Conservation (phyloP, 2,113 vertebrate species). For the Scatophagus argus region DNA sequence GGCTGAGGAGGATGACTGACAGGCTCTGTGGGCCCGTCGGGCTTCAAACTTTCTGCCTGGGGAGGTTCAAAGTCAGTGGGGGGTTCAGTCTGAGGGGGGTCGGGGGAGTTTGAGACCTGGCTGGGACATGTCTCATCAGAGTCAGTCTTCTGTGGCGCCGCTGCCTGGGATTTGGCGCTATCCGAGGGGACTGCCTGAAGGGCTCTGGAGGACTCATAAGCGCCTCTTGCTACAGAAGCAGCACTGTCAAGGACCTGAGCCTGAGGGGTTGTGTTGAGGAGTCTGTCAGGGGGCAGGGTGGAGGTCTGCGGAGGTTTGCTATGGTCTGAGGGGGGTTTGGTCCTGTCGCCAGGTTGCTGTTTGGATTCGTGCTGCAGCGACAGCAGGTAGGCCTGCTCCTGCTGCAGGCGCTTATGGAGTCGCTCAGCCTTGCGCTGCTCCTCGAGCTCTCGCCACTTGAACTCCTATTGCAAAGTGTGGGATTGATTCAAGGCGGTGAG, state of each 20-base stretch:
- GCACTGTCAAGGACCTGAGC: constrained; percentile 60
- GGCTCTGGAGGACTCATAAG: constrained; percentile 31
- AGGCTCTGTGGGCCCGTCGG: constrained; percentile 54
- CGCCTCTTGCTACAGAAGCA: constrained; percentile 25
- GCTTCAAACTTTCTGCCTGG: constrained; percentile 55
- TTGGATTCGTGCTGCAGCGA: constrained; percentile 93
- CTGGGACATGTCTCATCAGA: constrained; percentile 42
- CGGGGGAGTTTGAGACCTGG: constrained; percentile 9
- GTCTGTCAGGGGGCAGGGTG: constrained; percentile 63
- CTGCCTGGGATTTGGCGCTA: constrained; percentile 32
- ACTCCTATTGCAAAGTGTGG: constrained; percentile 87
- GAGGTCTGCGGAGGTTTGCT: constrained; percentile 59
- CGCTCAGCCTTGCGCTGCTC: constrained; percentile 96
- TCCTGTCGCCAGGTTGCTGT: constrained; percentile 75
- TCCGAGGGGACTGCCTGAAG: constrained; percentile 41
- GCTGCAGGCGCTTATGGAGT: constrained; percentile 95
- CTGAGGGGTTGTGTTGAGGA: constrained; percentile 46
- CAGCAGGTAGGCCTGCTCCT: constrained; percentile 96
- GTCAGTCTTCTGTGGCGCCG: constrained; percentile 33
- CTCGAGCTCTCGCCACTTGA: constrained; percentile 97
- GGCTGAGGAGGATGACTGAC: constrained; percentile 75
- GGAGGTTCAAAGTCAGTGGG: constrained; percentile 53
- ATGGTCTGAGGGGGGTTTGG: constrained; percentile 46
- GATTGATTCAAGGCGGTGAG: constrained; percentile 48
- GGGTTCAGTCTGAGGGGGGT: constrained; percentile 44